Base-by-base conservation (phyloP, 2,113 vertebrate genomes). In the Strix uralensis region DNA sequence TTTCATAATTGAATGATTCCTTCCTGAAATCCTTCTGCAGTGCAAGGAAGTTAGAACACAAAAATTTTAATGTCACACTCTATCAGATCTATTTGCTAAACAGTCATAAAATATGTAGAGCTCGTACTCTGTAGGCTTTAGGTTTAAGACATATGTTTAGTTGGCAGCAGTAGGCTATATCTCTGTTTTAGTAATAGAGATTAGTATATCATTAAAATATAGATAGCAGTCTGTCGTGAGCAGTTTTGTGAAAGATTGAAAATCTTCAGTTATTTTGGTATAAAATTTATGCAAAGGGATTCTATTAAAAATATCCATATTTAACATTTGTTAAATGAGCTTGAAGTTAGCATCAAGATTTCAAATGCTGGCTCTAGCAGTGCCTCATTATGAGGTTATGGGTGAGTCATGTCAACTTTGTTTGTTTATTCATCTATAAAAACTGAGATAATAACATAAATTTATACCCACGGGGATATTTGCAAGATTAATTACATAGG, bases 351-450 rank as follows among this genome's bases (percentile, higher is more conserved):
- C 20, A 46, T 38, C 12, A 81, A 32, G 46, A 38, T 69, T 88
- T 87, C 47, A 90, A 91, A 69, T 46, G 12, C 15, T 80, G 47
- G 21, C n/a, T 63, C 66, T 94, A 36, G 20, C 67, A 91, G 2
- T 55, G 34, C 32, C 38, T 86, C 4, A 13, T 63, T 79, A 8
- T 57, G 36, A 88, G 18, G 30, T 69, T 90, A 58, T 88, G 27
- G 14, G 6, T 87, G 72, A 87, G 36, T 81, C 46, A 57, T 36
- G 42, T 70, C 71, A 85, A 30, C 19, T 86, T 78, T 27, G 7
- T 52, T 87, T 75, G 55, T 87, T 91, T 94, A 62, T 77, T 83
- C 11, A 9, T 90, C 34, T 90, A 15, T 80, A 65, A 92, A 94
- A 90, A n/a, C 22, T 10, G 49, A 90, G 23, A 61, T 80, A 67